phyloP scores from a whole-genome alignment of 2,113 vertebrate genomes.

The Arizona elegans region DNA sequence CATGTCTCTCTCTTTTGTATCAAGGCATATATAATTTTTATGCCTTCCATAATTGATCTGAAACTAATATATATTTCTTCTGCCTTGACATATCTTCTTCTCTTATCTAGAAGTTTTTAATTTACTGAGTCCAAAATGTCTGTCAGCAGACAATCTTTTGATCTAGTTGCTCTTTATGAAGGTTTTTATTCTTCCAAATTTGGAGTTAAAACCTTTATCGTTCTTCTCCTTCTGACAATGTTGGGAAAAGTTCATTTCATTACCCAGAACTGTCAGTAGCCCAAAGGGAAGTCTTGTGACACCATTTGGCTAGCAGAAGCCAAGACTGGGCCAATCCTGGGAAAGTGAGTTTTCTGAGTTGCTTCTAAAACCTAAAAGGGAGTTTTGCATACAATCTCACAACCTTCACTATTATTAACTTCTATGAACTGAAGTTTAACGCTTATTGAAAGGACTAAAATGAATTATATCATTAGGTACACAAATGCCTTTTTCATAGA shows the following conservation, averaged over 20 bases:
- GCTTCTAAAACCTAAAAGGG: neutral
- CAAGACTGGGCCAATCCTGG: neutral
- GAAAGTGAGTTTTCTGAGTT: neutral
- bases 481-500: neutral
- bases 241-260: neutral
- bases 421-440: neutral
- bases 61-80: neutral
- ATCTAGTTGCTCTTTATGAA: neutral
- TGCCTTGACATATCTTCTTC: neutral
- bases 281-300: neutral
- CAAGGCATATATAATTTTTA: neutral
- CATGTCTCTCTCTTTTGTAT: neutral
- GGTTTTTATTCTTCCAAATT: neutral
- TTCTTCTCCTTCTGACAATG: neutral
- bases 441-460: neutral
- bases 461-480: neutral
- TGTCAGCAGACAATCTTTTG: neutral
- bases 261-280: neutral
- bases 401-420: neutral
- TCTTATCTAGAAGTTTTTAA: neutral
- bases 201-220: neutral
- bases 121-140: neutral
- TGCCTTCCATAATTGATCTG: neutral
- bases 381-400: neutral
- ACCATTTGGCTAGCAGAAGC: neutral